Evolutionary conservation across 2,113 vertebrate species (phyloP).

Genomic region (Motacilla alba): DNA sequence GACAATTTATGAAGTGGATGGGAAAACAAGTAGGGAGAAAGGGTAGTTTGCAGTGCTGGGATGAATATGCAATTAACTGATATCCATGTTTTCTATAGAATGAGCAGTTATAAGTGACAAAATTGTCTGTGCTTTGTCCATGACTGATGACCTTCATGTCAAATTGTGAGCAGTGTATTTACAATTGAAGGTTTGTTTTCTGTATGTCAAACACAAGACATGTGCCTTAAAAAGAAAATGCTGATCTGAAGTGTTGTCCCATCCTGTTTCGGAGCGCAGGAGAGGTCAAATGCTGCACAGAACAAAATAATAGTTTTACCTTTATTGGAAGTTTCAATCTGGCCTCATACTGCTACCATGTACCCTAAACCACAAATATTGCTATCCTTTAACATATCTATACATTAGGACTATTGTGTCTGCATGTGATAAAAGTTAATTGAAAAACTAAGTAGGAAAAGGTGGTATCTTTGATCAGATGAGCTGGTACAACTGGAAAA

Average conservation of each 20-base stretch:
- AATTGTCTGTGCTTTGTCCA: not conserved
- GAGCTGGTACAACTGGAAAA: constrained; percentile 36
- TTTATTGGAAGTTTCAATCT: not conserved
- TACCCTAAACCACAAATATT: not conserved
- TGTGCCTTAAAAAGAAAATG: not conserved
- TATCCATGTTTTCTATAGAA: not conserved
- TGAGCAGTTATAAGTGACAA: not conserved
- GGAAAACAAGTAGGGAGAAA: not conserved
- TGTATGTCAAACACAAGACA: not conserved
- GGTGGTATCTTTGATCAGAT: not conserved
- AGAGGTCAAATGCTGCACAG: not conserved
- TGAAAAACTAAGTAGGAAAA: constrained; percentile 11
- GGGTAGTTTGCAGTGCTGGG: not conserved
- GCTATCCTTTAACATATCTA: not conserved
- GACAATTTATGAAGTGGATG: not conserved
- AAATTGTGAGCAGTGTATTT: not conserved
- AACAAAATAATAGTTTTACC: not conserved
- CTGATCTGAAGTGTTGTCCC: not conserved
- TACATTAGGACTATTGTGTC: not conserved
- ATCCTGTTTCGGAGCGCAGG: not conserved
- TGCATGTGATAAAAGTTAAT: constrained; percentile 3
- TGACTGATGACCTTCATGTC: not conserved
- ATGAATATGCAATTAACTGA: not conserved
- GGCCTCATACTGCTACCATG: not conserved
- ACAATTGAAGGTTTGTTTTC: not conserved